Conservation (phyloP, 2,888 invertebrate genomes). For the Agrochola circellaris region DNA sequence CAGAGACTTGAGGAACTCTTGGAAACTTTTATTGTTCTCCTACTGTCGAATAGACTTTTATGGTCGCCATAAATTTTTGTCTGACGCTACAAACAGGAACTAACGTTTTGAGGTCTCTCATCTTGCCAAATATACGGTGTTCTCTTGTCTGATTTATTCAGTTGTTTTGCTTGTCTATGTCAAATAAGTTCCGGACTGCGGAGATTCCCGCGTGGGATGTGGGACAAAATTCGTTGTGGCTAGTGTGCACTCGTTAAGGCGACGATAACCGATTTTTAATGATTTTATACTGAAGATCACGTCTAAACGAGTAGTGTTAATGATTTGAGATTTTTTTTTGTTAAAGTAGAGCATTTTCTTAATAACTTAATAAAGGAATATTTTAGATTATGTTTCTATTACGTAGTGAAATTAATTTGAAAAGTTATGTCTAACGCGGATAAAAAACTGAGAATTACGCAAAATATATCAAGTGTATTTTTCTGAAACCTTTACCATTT, state of each 20-base stretch:
- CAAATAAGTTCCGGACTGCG: not conserved
- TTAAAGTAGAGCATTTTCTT: too few species aligned
- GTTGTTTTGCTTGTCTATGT: not conserved
- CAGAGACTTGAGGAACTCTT: slow-evolving; percentile 40
- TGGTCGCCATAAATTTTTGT: slow-evolving; percentile 28
- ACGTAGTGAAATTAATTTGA: too few species aligned
- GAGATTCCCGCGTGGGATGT: not conserved
- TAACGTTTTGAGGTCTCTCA: slow-evolving; percentile 34
- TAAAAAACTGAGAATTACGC: too few species aligned
- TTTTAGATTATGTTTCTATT: too few species aligned
- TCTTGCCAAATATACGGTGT: slow-evolving; percentile 34
- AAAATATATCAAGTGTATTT: too few species aligned
- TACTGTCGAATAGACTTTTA: slow-evolving; percentile 25
- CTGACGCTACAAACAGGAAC: slow-evolving; percentile 27
- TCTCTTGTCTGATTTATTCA: not conserved
- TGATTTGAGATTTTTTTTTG: too few species aligned
- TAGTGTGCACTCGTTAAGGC: not conserved
- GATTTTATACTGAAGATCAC: too few species aligned
- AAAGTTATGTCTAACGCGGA: too few species aligned
- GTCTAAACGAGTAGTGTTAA: too few species aligned
- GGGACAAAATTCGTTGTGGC: not conserved
- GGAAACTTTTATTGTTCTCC: slow-evolving; percentile 25
- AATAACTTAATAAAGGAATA: too few species aligned
- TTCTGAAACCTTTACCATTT: too few species aligned
- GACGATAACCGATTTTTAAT: too few species aligned